Conservation (phyloP, 2,797 vertebrate genomes). For the Sebastes elongatus region DNA sequence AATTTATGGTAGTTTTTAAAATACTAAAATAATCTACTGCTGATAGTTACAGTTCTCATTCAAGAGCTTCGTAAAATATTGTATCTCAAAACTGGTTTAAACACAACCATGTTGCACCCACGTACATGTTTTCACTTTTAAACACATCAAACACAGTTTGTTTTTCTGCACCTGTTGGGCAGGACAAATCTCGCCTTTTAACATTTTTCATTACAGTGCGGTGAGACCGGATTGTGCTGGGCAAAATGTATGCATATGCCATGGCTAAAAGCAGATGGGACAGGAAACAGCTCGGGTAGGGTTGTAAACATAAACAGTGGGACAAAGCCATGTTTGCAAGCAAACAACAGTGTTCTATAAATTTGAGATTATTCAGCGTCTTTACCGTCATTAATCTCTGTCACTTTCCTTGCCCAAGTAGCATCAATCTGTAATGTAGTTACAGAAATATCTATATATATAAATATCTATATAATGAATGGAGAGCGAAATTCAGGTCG, state of each 20-base stretch:
- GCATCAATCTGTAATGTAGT: not conserved
- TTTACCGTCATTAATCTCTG: not conserved
- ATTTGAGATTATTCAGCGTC: not conserved
- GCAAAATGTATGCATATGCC: accelerated
- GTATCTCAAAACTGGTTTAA: not conserved
- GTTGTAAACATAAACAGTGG: not conserved
- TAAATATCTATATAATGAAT: not conserved
- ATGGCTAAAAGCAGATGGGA: not conserved
- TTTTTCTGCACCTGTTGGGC: not conserved
- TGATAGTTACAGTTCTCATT: too few relatives aligned
- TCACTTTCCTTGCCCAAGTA: not conserved
- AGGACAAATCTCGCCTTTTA: not conserved
- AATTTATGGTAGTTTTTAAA: not conserved
- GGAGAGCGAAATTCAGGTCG: not conserved
- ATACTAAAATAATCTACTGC: not conserved
- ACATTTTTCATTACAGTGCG: not conserved
- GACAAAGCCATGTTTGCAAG: not conserved
- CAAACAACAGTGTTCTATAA: not conserved
- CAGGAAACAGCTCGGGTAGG: not conserved
- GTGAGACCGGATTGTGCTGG: not conserved
- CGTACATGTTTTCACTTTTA: not conserved
- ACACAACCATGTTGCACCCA: not conserved
- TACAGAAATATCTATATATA: not conserved
- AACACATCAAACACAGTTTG: not conserved
- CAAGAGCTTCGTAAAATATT: too few relatives aligned